Evolutionary conservation across 2,888 invertebrate species (phyloP).

Genomic region (Ferrisia virgata): DNA sequence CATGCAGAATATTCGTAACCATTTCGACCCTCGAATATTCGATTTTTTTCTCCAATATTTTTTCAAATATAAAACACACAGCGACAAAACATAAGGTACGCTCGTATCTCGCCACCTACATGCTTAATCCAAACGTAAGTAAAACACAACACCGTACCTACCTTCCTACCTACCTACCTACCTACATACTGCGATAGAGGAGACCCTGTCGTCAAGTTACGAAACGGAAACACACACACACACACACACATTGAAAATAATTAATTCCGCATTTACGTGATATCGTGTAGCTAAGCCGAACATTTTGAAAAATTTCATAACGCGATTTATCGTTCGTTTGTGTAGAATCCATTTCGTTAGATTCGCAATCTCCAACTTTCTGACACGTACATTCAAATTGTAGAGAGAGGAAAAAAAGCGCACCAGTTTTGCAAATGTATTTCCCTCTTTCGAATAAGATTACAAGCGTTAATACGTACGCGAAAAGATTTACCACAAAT

Average conservation of each 20-base stretch:
- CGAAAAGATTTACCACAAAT: slow-evolving; percentile 37
- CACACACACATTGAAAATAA: slow-evolving; percentile 12
- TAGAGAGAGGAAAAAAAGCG: background rate
- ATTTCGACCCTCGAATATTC: too few species aligned
- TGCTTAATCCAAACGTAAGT: background rate
- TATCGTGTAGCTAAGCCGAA: slow-evolving; percentile 14
- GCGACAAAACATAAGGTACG: background rate
- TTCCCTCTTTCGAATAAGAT: slow-evolving; percentile 17
- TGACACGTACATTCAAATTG: slow-evolving; percentile 3
- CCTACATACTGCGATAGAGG: too few species aligned
- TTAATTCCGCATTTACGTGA: slow-evolving; percentile 29
- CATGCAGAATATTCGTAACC: too few species aligned
- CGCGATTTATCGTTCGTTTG: slow-evolving; percentile 26
- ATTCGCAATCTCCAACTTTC: slow-evolving; percentile 28
- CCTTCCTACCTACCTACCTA: background rate
- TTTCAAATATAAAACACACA: too few species aligned
- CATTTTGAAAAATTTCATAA: slow-evolving; percentile 32
- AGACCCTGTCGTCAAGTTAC: background rate
- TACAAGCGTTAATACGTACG: slow-evolving; percentile 33
- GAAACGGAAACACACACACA: background rate
- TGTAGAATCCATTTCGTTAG: slow-evolving; percentile 16
- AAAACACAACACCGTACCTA: background rate
- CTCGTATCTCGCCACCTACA: background rate
- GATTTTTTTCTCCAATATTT: too few species aligned
- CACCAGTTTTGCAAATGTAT: slow-evolving; percentile 23